Percentiles rank a stretch among this genome's conserved stretches.
Evolutionary conservation across 1,140 invertebrate species (phyloP).

Genomic region (Amyelois transitella): DNA sequence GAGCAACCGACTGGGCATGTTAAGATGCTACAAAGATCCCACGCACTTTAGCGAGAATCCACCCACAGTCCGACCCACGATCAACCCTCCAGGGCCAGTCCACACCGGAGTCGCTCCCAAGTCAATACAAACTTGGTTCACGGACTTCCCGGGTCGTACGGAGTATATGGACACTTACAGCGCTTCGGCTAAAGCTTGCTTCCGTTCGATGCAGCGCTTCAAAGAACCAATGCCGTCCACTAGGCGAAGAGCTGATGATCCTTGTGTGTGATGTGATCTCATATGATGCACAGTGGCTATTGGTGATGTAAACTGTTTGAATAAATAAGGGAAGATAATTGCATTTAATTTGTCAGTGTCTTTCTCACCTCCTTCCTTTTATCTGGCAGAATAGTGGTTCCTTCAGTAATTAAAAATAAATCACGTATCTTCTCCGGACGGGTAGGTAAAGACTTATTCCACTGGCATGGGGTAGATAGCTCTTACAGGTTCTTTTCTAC

Average conservation of each 20-base stretch:
- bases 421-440: no score
- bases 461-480: no score
- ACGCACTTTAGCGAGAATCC: slow-evolving; percentile 52
- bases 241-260: slow-evolving; percentile 70
- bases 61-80: slow-evolving; percentile 44
- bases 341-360: neutral
- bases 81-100: slow-evolving; percentile 41
- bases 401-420: no score
- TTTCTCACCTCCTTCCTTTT: no score
- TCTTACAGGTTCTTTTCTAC: no score
- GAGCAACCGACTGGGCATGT: slow-evolving; percentile 42
- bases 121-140: slow-evolving; percentile 67
- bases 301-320: neutral
- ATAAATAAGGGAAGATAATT: slow-evolving; percentile 18
- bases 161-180: slow-evolving; percentile 78
- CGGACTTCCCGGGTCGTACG: slow-evolving; percentile 71
- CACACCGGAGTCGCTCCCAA: slow-evolving; percentile 57
- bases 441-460: no score
- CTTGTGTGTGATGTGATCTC: slow-evolving; percentile 55
- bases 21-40: slow-evolving; percentile 59
- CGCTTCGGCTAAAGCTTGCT: slow-evolving; percentile 74
- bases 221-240: slow-evolving; percentile 76
- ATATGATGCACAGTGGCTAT: neutral
- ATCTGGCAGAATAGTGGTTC: no score
- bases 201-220: slow-evolving; percentile 76